Evolutionary conservation across 1,140 invertebrate genomes (phyloP), one percentile per base, ranked within the genome.

Genomic region (Chymomyza costata): DNA sequence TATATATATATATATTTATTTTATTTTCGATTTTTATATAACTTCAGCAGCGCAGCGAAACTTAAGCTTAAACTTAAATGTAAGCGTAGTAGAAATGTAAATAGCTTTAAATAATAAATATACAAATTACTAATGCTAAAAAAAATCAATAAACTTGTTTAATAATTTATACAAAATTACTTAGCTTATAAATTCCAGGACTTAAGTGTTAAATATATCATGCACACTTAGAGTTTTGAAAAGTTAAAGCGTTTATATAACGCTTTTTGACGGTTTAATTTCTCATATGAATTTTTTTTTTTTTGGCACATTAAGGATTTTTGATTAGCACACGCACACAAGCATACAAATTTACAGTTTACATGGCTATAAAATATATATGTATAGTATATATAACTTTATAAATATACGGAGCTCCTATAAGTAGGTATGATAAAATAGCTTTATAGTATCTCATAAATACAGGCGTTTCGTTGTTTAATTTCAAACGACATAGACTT

Each of bases 261-360:
- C 44, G 46, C 41, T 47, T 54, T 51, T 13, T n/a, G 1, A 2
- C 6, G 13, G 6, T 37, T 34, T 49, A 35, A 38, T 16, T 44
- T 18, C 21, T 30, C 18, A 46, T 45, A 40, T 38, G 32, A 30
- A 6, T 48, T 15, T 46, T 25, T 30, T 46, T 53, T 39, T 58
- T 31, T 80, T 80, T 80, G 73, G 73, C 73, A 80, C 73, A 80
- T 80, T 78, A 71, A 78, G 71, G 71, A 78, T 78, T 78, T 35
- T 80, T 61, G 52, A 55, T 10, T 21, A 61, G 21, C 14, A 7
- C 32, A 50, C 6, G 11, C 34, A 49, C 15, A 41, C 39, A 30
- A 10, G 6, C 18, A 31, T 58, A 38, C 43, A 62, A 69, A 65
- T 65, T 18, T 76, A 76, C 59, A 76, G 10, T 47, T 65, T 73